These are phyloP conservation scores for Aurelia aurita DNA, from an alignment of 30 jellyfish, hydroid and myxozoan genomes.

Conservation along the genomic window DNA sequence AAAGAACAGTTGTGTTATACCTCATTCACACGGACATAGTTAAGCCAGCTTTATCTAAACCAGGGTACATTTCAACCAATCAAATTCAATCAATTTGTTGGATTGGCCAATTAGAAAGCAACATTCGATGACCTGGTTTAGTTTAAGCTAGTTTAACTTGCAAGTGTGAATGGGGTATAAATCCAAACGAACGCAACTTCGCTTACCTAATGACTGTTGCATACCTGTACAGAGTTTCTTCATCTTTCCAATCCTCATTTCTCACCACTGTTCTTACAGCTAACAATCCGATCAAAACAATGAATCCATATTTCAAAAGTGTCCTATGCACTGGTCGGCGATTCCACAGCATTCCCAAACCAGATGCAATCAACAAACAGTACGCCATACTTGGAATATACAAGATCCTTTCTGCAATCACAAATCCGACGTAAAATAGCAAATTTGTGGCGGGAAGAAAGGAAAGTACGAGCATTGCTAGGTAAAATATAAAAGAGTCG, in stretches of 20 bases:
- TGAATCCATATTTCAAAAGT: neutral
- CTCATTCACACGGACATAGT: too few species aligned
- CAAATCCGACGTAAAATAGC: slow-evolving; percentile 91
- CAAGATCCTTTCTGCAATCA: slow-evolving; percentile 87
- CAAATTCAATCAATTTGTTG: too few species aligned
- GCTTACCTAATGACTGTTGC: neutral
- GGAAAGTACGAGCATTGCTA: slow-evolving; percentile 63
- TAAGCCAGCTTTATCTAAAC: too few species aligned
- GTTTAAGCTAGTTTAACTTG: too few species aligned
- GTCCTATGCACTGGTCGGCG: slow-evolving; percentile 9
- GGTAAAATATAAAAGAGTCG: slow-evolving; percentile 31
- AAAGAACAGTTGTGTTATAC: too few species aligned
- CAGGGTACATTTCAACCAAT: too few species aligned
- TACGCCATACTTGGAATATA: slow-evolving; percentile 90
- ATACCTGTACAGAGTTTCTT: slow-evolving; percentile 89
- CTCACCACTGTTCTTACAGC: slow-evolving; percentile 72
- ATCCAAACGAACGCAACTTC: neutral
- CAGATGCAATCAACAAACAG: slow-evolving; percentile 75
- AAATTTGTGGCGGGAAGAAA: slow-evolving; percentile 89
- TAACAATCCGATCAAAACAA: slow-evolving; percentile 35
- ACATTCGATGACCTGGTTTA: too few species aligned
- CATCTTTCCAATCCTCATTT: slow-evolving; percentile 86
- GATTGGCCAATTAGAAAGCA: too few species aligned
- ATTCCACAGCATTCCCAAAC: slow-evolving; percentile 36
- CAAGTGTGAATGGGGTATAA: too few species aligned